phyloP scores from a whole-genome alignment of 2,888 invertebrate genomes.

The Stenichneumon culpator region DNA sequence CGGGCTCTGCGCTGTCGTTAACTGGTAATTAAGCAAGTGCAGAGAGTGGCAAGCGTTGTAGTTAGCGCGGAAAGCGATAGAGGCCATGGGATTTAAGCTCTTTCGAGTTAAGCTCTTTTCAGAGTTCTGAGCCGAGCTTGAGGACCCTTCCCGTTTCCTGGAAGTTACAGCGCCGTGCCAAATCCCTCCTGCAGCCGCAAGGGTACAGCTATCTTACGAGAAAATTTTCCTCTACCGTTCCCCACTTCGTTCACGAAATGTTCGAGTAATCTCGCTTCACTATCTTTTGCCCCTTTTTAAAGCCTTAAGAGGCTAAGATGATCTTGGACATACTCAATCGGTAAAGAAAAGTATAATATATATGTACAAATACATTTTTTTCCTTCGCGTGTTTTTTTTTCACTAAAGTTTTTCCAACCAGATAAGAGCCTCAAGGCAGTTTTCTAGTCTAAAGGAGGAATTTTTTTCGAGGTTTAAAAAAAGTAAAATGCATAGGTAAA shows the following conservation, averaged over 20 bases:
- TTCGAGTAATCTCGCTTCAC: conserved; percentile 23
- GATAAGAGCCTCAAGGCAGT: too few relatives aligned
- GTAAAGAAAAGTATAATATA: not conserved
- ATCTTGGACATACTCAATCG: not conserved
- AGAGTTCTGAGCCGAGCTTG: conserved; percentile 43
- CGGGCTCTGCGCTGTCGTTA: conserved; percentile 44
- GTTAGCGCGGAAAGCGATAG: conserved; percentile 39
- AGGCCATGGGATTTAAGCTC: conserved; percentile 40
- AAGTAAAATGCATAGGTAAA: too few relatives aligned
- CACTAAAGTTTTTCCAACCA: too few relatives aligned
- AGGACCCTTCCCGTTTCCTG: conserved; percentile 42
- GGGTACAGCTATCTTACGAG: not conserved
- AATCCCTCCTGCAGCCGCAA: not conserved
- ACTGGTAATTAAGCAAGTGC: conserved; percentile 55
- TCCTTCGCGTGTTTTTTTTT: not conserved
- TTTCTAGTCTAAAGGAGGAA: too few relatives aligned
- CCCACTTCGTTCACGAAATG: conserved; percentile 15
- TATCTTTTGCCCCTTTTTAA: not conserved
- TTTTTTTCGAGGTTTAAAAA: too few relatives aligned
- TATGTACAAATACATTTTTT: too few relatives aligned
- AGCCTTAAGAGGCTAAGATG: not conserved
- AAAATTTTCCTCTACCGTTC: conserved; percentile 23
- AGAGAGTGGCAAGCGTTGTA: conserved; percentile 39
- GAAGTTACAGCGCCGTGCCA: conserved; percentile 17
- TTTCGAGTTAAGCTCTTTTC: conserved; percentile 58